Conservation (phyloP, 2,797 vertebrate genomes). For the Moxostoma hubbsi region DNA sequence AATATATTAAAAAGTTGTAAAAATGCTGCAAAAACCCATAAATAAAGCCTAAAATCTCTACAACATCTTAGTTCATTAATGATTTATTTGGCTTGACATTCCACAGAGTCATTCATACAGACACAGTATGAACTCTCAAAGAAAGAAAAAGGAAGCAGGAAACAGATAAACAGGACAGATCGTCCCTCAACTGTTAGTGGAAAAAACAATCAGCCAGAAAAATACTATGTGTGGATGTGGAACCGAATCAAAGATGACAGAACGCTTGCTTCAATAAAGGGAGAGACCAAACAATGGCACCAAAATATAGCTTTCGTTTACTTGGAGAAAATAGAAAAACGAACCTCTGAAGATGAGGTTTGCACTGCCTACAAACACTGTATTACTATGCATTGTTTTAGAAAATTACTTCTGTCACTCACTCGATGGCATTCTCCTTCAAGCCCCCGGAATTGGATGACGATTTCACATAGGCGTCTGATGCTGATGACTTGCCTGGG, state of each 20-base stretch:
- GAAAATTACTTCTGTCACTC: background rate
- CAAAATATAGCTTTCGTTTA: slow-evolving; percentile 4
- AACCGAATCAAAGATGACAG: slow-evolving; percentile 38
- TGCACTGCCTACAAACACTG: background rate
- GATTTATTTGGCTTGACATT: background rate
- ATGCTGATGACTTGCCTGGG: too few relatives aligned
- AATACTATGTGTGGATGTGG: slow-evolving; percentile 13
- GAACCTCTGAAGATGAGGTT: background rate
- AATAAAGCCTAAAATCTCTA: too few relatives aligned
- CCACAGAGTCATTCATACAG: background rate
- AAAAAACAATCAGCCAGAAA: slow-evolving; percentile 42
- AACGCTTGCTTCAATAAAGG: background rate
- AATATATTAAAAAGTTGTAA: too few relatives aligned
- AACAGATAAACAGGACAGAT: slow-evolving; percentile 41
- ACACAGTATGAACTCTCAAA: background rate
- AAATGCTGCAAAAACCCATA: background rate
- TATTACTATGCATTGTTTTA: background rate
- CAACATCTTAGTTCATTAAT: background rate
- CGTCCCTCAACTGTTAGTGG: slow-evolving; percentile 27
- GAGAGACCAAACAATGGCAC: background rate
- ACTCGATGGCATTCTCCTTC: too few relatives aligned
- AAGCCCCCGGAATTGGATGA: too few relatives aligned
- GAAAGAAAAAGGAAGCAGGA: slow-evolving; percentile 1
- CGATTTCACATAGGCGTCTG: too few relatives aligned
- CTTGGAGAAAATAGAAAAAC: slow-evolving; percentile 21